Base-by-base conservation (phyloP, 53 echinoderm and acorn worm genomes). In the Paracentrotus lividus region DNA sequence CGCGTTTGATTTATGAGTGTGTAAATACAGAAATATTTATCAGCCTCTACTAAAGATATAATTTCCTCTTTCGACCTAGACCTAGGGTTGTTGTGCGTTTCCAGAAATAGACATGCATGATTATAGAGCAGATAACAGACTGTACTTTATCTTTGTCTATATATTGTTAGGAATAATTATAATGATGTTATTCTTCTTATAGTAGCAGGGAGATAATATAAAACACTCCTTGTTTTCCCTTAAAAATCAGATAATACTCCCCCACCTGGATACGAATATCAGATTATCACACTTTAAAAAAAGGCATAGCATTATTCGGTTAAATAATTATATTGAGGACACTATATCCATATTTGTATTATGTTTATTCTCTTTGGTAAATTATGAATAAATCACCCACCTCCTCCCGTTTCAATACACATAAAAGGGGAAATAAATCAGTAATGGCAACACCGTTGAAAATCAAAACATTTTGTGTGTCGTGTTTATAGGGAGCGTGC, bases 1-100 rank as follows among this genome's bases (percentile, higher is more conserved):
- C 72, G 72, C 72, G 18, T 69, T 38, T 69, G 72, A 69, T 69
- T 69, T 69, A 69, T 69, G 36, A 69, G 21, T 69, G 31, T 69
- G 76, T 23, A 76, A 76, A 76, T 42, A 76, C 8, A 42, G 38
- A 42, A 76, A 21, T 76, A 42, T 18, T 42, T 76, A 76, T 76
- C 40, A 76, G 76, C 7, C 76, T 23, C 13, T 27, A 1, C 64
- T 31, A 29, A 64, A 64, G 27, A 64, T 29, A 31, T 76, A 5
- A 42, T 75, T 8, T 76, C 18, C 42, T 76, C 76, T 1, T 31
- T 68, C 32, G 27, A 31, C 32, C 18, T 20, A 13, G 12, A 9
- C 64, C 31, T 8, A 42, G 8, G 12, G 12, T 51, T 51, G 42
- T 42, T 42, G 42, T 40, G 42, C 42, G 64, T 31, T 15, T 75